These are phyloP conservation scores for Tadarida brasiliensis DNA, from an alignment of 2,797 vertebrate genomes.

Conservation along the genomic window DNA sequence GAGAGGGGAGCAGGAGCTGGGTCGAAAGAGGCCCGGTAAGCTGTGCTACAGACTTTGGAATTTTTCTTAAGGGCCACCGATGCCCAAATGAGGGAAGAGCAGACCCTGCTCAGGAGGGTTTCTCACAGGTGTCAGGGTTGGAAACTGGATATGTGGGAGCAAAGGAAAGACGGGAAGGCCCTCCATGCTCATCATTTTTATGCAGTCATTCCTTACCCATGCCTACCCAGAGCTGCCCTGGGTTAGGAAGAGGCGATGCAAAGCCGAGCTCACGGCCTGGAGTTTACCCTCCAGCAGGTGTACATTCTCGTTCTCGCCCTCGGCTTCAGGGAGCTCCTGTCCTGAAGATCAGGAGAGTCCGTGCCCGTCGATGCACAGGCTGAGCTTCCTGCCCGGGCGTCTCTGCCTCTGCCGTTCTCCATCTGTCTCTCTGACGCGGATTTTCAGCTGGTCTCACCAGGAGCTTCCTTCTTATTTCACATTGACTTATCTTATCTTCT, in stretches of 20 bases:
- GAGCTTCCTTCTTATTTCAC: neutral
- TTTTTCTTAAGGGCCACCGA: neutral
- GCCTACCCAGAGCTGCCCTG: no score
- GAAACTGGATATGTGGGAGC: neutral
- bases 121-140: neutral
- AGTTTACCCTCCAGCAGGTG: neutral
- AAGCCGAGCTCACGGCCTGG: no score
- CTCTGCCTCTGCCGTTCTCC: neutral
- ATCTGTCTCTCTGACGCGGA: neutral
- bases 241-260: neutral
- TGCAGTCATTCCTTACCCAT: fast-evolving
- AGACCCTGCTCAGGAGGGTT: neutral
- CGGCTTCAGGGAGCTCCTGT: neutral
- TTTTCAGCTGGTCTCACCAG: neutral
- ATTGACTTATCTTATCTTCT: neutral
- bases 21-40: fast-evolving
- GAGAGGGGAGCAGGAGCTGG: neutral
- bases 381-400: neutral
- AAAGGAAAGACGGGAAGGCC: neutral
- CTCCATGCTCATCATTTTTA: fast-evolving
- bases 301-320: neutral
- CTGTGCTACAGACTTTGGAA: neutral
- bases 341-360: fast-evolving
- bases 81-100: neutral
- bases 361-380: fast-evolving